These are phyloP conservation scores for Azemiops feae DNA, from an alignment of 2,113 vertebrate genomes.

Conservation along the genomic window DNA sequence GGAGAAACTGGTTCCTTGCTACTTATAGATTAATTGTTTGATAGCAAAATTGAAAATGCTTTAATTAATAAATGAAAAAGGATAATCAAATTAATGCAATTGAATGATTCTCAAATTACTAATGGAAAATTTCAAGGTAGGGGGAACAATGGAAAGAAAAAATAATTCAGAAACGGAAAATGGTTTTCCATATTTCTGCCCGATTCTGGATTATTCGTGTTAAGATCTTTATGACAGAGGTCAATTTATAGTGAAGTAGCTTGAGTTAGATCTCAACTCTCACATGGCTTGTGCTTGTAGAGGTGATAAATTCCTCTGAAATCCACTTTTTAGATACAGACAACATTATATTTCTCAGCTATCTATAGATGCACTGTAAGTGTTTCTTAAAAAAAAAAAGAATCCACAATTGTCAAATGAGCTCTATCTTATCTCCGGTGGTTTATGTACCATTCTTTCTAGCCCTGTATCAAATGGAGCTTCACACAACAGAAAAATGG, in stretches of 20 bases:
- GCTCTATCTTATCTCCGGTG: conserved; percentile 16
- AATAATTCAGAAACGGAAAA: background rate
- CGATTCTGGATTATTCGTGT: background rate
- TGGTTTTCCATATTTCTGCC: background rate
- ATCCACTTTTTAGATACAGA: background rate
- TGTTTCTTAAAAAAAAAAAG: background rate
- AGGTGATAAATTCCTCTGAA: conserved; percentile 20
- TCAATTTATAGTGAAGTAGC: background rate
- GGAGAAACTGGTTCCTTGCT: background rate
- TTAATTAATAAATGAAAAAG: conserved; percentile 10
- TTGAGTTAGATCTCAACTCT: background rate
- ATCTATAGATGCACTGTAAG: background rate
- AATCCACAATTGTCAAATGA: background rate
- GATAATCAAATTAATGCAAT: conserved; percentile 7
- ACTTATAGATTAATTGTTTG: conserved; percentile 2
- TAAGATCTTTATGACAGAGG: background rate
- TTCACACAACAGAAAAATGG: conserved; percentile 5
- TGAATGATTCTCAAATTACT: background rate
- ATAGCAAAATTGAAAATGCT: conserved; percentile 1
- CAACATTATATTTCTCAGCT: background rate
- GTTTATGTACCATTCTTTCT: conserved; percentile 23
- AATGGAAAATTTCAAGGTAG: conserved; percentile 13
- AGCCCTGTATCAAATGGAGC: background rate
- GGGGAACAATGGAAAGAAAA: background rate
- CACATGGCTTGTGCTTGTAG: background rate